phyloP scores from a whole-genome alignment of 2,113 vertebrate genomes.

The Choloepus hoffmanni region DNA sequence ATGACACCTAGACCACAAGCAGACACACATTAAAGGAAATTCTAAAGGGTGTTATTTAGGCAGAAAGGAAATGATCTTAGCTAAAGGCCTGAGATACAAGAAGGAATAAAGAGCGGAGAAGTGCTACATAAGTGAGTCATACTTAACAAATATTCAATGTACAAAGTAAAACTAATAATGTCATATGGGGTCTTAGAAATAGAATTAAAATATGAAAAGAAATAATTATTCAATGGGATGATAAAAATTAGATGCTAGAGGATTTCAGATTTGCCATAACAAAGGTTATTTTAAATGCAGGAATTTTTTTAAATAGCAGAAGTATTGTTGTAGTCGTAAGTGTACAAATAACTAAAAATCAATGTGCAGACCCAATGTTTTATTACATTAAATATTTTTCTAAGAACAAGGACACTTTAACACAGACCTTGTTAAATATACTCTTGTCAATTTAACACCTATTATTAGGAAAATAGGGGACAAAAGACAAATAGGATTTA shows the following conservation, averaged over 20 bases:
- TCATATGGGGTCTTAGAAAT: not conserved
- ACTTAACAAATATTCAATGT: not conserved
- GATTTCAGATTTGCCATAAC: not conserved
- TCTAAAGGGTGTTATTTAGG: not conserved
- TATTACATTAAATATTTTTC: not conserved
- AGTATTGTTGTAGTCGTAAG: not conserved
- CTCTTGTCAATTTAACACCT: not conserved
- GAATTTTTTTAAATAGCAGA: not conserved
- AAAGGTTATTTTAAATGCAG: not conserved
- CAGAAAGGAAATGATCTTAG: not conserved
- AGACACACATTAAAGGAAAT: not conserved
- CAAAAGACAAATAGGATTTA: not conserved
- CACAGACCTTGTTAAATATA: not conserved
- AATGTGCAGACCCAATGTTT: not conserved
- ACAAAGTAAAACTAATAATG: not conserved
- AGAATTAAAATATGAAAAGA: not conserved
- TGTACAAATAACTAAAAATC: not conserved
- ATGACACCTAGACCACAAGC: not conserved
- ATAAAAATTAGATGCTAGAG: not conserved
- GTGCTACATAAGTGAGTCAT: not conserved
- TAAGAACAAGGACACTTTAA: not conserved
- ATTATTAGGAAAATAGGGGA: not conserved
- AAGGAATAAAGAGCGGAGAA: not conserved
- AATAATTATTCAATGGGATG: not conserved
- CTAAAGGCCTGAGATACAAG: not conserved